Percentiles rank a stretch among this genome's conserved stretches.
These are phyloP conservation scores for Chionoecetes opilio DNA, from an alignment of 1,140 invertebrate species.

Conservation along the genomic window DNA sequence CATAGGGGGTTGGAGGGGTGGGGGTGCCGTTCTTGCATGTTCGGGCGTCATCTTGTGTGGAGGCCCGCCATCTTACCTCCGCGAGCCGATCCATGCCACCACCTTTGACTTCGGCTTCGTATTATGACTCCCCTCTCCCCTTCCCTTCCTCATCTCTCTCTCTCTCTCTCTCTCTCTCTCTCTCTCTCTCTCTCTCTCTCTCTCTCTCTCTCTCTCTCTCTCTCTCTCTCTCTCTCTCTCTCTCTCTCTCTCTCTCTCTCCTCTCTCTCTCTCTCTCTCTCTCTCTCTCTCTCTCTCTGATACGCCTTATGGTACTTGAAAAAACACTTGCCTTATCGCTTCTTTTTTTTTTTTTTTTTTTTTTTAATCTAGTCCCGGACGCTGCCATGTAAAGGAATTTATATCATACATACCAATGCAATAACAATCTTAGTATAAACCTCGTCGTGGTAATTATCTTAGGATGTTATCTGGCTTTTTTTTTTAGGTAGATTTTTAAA, in stretches of 20 bases:
- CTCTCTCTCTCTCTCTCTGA: slow-evolving; percentile 20
- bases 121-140: neutral
- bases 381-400: neutral
- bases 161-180: slow-evolving; percentile 54
- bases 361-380: neutral
- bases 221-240: slow-evolving; percentile 4
- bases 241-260: slow-evolving; percentile 52
- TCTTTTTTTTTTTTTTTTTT: neutral
- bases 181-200: slow-evolving; percentile 21
- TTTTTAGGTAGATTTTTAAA: too few species aligned
- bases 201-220: slow-evolving; percentile 36
- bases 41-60: slow-evolving; percentile 71
- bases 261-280: slow-evolving; percentile 54
- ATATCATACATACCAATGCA: too few species aligned
- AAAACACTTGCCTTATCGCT: too few species aligned
- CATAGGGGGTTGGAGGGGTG: slow-evolving; percentile 49
- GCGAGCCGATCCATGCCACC: slow-evolving; percentile 51
- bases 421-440: too few species aligned
- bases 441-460: too few species aligned
- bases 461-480: too few species aligned
- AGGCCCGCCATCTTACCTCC: slow-evolving; percentile 67
- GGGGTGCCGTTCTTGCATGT: slow-evolving; percentile 43
- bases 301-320: too few species aligned
- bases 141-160: slow-evolving; percentile 36
- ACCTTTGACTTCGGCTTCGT: slow-evolving; percentile 58